These are phyloP conservation scores for Epinephelus awoara DNA, from an alignment of 2,797 vertebrate species.

Conservation along the genomic window DNA sequence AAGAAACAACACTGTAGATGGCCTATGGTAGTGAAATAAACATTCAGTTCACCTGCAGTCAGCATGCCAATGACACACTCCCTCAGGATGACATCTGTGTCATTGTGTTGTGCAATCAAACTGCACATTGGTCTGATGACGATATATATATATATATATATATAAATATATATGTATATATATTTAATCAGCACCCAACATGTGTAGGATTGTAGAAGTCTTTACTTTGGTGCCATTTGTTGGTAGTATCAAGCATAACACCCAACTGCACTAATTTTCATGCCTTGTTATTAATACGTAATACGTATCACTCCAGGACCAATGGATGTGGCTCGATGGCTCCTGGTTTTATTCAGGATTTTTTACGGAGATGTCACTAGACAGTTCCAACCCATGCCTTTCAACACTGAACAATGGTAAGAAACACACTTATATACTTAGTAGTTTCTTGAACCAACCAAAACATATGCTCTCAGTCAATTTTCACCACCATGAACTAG, in stretches of 20 bases:
- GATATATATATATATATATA: no score
- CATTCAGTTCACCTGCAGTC: no score
- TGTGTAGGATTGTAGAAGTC: no score
- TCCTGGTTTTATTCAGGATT: conserved; percentile 47
- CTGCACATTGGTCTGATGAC: no score
- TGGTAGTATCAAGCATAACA: not conserved
- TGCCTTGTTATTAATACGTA: not conserved
- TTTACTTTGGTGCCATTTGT: no score
- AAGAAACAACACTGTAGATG: no score
- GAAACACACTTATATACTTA: not conserved
- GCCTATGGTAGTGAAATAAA: no score
- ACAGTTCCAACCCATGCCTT: conserved; percentile 10
- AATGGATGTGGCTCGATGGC: conserved; percentile 47
- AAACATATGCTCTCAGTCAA: not conserved
- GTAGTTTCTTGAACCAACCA: not conserved
- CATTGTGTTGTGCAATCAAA: no score
- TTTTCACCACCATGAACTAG: not conserved
- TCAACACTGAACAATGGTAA: not conserved
- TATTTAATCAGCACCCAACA: no score
- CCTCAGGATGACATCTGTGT: no score
- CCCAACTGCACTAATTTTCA: not conserved
- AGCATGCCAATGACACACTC: no score
- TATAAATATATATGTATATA: no score
- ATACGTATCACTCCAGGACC: conserved; percentile 24
- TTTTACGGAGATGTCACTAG: not conserved